phyloP scores from a whole-genome alignment of 2,797 vertebrate species.

The Danio albolineatus region DNA sequence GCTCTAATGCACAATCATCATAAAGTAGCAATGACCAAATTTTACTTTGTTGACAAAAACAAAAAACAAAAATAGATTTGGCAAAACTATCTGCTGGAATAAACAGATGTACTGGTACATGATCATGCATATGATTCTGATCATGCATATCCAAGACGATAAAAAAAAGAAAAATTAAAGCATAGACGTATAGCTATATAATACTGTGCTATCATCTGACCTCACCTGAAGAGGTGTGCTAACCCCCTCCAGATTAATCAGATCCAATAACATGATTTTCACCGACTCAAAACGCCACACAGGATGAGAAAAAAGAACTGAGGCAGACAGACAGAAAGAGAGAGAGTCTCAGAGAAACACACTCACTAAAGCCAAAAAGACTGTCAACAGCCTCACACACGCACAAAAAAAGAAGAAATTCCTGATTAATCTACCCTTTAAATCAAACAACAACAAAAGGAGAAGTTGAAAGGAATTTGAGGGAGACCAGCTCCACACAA shows the following conservation, averaged over 20 bases:
- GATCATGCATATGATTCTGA: background rate
- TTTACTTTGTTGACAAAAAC: no score
- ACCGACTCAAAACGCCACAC: slow-evolving; percentile 13
- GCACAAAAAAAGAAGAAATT: slow-evolving; percentile 29
- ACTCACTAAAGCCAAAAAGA: slow-evolving; percentile 44
- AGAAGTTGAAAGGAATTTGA: slow-evolving; percentile 36
- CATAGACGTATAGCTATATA: background rate
- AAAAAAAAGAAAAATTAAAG: background rate
- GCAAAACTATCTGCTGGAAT: no score
- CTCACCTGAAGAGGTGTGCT: slow-evolving; percentile 45
- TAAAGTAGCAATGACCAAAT: no score
- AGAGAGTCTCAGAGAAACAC: slow-evolving; percentile 25
- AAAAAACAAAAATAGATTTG: no score
- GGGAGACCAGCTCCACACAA: slow-evolving; percentile 55
- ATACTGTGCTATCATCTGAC: slow-evolving; percentile 34
- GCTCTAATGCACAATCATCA: no score
- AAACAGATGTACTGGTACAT: no score
- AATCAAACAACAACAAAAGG: slow-evolving; percentile 55
- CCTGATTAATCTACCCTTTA: slow-evolving; percentile 53
- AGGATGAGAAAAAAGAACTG: slow-evolving; percentile 39
- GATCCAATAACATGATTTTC: slow-evolving; percentile 48
- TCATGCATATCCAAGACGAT: background rate
- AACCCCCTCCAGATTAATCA: slow-evolving; percentile 53
- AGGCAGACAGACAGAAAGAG: slow-evolving; percentile 2
- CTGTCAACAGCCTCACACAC: slow-evolving; percentile 48